These are phyloP conservation scores for Myiotriccus ornatus DNA, from an alignment of 2,797 vertebrate genomes.

Conservation along the genomic window DNA sequence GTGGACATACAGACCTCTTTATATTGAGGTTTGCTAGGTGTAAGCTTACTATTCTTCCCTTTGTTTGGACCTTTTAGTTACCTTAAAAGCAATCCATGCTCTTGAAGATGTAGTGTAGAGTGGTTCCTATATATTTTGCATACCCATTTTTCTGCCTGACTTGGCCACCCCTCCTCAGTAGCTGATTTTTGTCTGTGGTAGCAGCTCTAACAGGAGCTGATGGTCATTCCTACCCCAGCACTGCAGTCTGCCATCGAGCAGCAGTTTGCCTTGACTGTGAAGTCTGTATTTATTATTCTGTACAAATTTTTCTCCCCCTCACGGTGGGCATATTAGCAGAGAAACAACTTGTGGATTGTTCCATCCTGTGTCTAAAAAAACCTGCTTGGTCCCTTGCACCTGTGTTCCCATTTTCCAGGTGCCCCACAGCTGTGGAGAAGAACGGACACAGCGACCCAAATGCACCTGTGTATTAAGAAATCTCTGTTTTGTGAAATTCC, in stretches of 20 bases:
- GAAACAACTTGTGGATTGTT: neutral
- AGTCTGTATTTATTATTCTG: neutral
- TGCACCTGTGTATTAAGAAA: accelerated
- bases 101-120: accelerated
- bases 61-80: neutral
- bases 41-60: neutral
- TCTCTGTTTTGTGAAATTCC: neutral
- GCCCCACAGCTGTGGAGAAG: neutral
- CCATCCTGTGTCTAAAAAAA: neutral
- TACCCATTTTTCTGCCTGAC: neutral
- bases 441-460: neutral
- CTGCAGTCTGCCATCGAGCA: neutral
- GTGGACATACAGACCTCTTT: neutral
- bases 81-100: neutral
- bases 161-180: neutral
- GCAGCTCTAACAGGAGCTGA: neutral
- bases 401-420: neutral
- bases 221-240: neutral
- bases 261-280: neutral
- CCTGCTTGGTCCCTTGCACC: neutral
- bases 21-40: neutral
- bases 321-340: neutral
- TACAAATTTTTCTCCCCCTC: neutral
- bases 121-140: neutral
- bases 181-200: neutral